Percentiles rank a stretch among this genome's conserved stretches.
Conservation (phyloP, 2,888 invertebrate genomes). For the Diloba caeruleocephala region DNA sequence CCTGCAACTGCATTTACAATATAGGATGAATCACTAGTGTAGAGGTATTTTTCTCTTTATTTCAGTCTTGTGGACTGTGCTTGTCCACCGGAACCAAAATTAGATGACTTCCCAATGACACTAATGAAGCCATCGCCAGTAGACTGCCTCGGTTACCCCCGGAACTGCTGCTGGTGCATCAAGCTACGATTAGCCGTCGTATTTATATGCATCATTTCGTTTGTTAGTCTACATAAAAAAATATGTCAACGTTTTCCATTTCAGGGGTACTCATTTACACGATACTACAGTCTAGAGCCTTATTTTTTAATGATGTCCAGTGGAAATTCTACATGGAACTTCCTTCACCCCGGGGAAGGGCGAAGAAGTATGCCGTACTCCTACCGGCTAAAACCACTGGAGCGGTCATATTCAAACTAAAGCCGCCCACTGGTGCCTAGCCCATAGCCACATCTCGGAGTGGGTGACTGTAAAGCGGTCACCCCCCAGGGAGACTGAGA, state of each 20-base stretch:
- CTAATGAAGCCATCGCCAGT: slow-evolving; percentile 43
- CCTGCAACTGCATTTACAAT: background rate
- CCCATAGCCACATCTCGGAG: too few relatives aligned
- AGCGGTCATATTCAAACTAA: too few relatives aligned
- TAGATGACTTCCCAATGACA: background rate
- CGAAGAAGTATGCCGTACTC: too few relatives aligned
- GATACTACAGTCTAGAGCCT: background rate
- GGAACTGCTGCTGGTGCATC: slow-evolving; percentile 59
- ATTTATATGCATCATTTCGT: slow-evolving; percentile 56
- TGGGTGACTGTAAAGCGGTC: too few relatives aligned
- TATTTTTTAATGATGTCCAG: background rate
- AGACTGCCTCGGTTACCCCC: slow-evolving; percentile 57
- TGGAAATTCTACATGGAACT: too few relatives aligned
- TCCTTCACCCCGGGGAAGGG: too few relatives aligned
- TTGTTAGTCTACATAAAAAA: slow-evolving; percentile 66
- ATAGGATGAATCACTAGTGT: background rate
- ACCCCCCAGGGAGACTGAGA: too few relatives aligned
- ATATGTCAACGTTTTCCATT: too few relatives aligned
- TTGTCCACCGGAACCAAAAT: background rate
- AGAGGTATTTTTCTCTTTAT: background rate
- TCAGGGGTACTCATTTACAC: background rate
- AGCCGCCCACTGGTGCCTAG: too few relatives aligned
- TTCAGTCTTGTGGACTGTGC: slow-evolving; percentile 5
- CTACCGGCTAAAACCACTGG: too few relatives aligned
- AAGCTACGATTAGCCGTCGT: slow-evolving; percentile 48